These are phyloP conservation scores for Caiman crocodilus DNA, from an alignment of 2,797 vertebrate genomes.

Conservation along the genomic window DNA sequence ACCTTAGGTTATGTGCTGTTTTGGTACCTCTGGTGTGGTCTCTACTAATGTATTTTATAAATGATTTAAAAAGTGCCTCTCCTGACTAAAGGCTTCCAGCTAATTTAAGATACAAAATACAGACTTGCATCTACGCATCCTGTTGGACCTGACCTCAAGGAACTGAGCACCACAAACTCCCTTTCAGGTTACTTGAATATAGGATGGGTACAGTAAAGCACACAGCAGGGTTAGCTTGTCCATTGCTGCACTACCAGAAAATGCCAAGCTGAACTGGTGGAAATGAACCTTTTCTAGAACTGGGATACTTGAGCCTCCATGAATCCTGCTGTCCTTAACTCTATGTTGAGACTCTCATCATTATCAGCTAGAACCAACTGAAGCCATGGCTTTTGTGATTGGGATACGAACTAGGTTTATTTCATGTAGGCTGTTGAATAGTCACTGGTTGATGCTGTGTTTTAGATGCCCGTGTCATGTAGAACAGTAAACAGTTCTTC, in stretches of 20 bases:
- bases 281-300: neutral
- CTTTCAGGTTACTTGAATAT: neutral
- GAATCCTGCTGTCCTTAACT: neutral
- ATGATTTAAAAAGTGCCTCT: constrained; percentile 36
- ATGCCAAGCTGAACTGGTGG: neutral
- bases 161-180: neutral
- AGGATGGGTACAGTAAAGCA: neutral
- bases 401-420: neutral
- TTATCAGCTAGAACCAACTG: neutral
- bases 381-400: neutral
- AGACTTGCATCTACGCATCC: neutral
- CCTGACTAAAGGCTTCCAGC: neutral
- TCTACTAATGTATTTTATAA: neutral
- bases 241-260: neutral
- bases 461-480: neutral
- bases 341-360: neutral
- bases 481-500: neutral
- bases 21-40: constrained; percentile 52
- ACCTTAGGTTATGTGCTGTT: constrained; percentile 52
- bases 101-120: constrained; percentile 12
- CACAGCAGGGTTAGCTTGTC: neutral
- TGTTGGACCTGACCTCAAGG: neutral
- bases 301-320: neutral
- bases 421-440: neutral
- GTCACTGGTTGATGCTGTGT: neutral